These are phyloP conservation scores for Stichopus chloronotus DNA, from an alignment of 35 echinoderm and acorn worm genomes.

Conservation along the genomic window DNA sequence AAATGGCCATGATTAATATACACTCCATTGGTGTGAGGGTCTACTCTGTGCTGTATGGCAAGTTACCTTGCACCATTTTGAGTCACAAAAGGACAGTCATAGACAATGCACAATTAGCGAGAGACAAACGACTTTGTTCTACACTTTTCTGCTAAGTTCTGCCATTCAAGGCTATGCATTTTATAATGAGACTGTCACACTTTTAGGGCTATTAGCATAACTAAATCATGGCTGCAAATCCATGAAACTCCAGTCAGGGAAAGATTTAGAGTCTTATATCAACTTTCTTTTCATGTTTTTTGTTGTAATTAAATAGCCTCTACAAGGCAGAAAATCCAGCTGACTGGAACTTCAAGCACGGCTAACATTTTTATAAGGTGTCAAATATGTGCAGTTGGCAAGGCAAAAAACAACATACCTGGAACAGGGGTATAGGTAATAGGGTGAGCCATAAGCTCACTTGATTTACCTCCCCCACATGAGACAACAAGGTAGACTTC, in stretches of 20 bases:
- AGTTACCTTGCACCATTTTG: neutral
- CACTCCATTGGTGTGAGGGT: conserved; percentile 18
- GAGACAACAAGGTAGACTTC: conserved; percentile 82
- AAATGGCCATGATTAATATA: neutral
- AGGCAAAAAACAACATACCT: conserved; percentile 84
- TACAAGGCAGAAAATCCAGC: neutral
- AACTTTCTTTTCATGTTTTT: too few relatives aligned
- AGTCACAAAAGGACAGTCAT: neutral
- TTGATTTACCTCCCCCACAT: conserved; percentile 79
- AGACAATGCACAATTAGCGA: neutral
- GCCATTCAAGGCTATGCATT: neutral
- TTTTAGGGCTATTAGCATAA: neutral
- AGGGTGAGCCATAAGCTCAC: conserved; percentile 89
- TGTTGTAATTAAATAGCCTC: too few relatives aligned
- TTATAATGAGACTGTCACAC: neutral
- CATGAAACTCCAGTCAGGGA: conserved; percentile 60
- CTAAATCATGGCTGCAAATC: conserved; percentile 46
- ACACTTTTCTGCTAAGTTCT: neutral
- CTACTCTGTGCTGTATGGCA: conserved; percentile 37
- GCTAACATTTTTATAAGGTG: conserved; percentile 52
- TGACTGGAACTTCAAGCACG: conserved; percentile 63
- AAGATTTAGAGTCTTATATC: neutral
- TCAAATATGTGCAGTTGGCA: conserved; percentile 7
- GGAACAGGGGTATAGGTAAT: conserved; percentile 82
- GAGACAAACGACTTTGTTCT: neutral